phyloP scores from a whole-genome alignment of 1,140 invertebrate species.

The Drosophila pseudoananassae region DNA sequence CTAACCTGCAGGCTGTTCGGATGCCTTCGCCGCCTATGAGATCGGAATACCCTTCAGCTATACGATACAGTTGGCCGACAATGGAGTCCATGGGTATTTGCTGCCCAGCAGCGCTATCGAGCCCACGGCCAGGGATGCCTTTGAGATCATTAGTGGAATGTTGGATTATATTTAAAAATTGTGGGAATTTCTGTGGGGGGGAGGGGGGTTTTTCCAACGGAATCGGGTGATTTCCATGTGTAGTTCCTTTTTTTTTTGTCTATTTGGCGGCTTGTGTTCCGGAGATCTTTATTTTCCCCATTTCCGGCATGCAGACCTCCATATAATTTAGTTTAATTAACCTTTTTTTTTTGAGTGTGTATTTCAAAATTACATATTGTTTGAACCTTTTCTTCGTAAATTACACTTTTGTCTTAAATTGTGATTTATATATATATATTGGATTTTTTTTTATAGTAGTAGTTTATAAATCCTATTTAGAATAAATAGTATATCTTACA shows the following conservation, averaged over 20 bases:
- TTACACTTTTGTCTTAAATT: constrained; percentile 4
- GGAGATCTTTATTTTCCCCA: constrained; percentile 20
- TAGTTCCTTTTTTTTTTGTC: constrained; percentile 29
- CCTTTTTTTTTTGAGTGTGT: constrained; percentile 1
- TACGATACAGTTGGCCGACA: constrained; percentile 91
- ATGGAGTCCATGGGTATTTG: constrained; percentile 90
- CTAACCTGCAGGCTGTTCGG: constrained; percentile 88
- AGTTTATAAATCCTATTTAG: constrained; percentile 29
- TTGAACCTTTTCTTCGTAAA: neutral
- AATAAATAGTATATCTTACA: constrained; percentile 32
- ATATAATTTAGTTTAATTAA: neutral
- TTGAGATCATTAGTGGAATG: constrained; percentile 90
- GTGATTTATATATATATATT: constrained; percentile 2
- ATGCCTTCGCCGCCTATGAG: constrained; percentile 89
- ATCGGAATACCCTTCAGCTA: constrained; percentile 90
- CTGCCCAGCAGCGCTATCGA: constrained; percentile 91
- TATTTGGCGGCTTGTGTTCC: constrained; percentile 20
- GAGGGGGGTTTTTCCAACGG: neutral
- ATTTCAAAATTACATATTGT: too few species aligned
- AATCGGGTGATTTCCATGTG: neutral
- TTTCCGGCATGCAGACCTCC: constrained; percentile 32
- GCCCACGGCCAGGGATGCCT: constrained; percentile 91
- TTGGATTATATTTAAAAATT: constrained; percentile 84
- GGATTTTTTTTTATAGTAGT: constrained; percentile 28
- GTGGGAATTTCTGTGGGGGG: neutral